Evolutionary conservation across 2,888 invertebrate species (phyloP).

Genomic region (Papilio protenor): DNA sequence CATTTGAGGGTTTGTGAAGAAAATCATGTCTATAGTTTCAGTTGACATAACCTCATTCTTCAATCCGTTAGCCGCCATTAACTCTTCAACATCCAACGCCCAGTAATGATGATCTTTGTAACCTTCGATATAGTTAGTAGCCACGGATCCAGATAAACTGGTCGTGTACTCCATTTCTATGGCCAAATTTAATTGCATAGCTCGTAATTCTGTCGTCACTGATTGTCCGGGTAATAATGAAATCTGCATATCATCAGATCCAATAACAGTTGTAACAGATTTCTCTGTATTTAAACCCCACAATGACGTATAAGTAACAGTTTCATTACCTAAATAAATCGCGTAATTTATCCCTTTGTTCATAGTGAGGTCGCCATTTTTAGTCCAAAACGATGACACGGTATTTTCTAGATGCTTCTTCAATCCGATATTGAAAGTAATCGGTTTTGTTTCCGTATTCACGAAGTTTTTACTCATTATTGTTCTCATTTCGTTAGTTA

Average conservation of each 20-base stretch:
- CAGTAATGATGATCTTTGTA: conserved; percentile 61
- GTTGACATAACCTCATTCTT: conserved; percentile 41
- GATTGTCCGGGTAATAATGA: conserved; percentile 54
- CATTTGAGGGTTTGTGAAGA: conserved; percentile 52
- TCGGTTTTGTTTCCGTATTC: conserved; percentile 50
- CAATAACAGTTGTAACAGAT: conserved; percentile 48
- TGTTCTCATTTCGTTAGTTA: conserved; percentile 48
- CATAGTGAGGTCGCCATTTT: conserved; percentile 48
- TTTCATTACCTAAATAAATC: conserved; percentile 48
- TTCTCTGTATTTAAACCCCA: conserved; percentile 48
- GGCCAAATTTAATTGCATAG: conserved; percentile 51
- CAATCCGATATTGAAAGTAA: conserved; percentile 52
- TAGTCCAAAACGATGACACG: conserved; percentile 53
- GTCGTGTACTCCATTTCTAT: conserved; percentile 58
- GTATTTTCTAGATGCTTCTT: conserved; percentile 52
- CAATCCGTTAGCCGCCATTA: conserved; percentile 51
- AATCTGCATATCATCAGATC: conserved; percentile 48
- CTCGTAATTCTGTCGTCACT: conserved; percentile 52
- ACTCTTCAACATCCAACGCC: conserved; percentile 52
- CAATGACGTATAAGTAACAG: conserved; percentile 49
- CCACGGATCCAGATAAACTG: conserved; percentile 53
- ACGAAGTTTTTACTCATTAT: conserved; percentile 49
- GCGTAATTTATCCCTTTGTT: conserved; percentile 51
- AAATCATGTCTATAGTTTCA: conserved; percentile 55
- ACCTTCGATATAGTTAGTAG: conserved; percentile 52